These are phyloP conservation scores for Lithophane ornitopus DNA, from an alignment of 2,888 invertebrate genomes.

Conservation along the genomic window DNA sequence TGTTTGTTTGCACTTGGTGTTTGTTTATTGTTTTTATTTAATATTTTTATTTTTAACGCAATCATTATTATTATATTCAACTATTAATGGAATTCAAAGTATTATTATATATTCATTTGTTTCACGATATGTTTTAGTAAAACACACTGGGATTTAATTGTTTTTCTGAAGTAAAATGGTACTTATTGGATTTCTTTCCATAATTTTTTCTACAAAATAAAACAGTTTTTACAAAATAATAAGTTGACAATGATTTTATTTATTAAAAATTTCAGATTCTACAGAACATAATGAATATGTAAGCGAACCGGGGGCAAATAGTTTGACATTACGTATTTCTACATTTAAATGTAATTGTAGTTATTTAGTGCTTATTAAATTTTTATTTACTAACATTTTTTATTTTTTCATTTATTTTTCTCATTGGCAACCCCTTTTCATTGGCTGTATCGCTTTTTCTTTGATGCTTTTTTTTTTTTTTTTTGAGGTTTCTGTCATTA, in stretches of 20 bases:
- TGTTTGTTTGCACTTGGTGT: slow-evolving; percentile 46
- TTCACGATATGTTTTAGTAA: slow-evolving; percentile 20
- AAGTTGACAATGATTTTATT: slow-evolving; percentile 52
- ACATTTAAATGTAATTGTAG: slow-evolving; percentile 61
- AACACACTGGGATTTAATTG: slow-evolving; percentile 9
- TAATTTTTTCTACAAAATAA: not conserved
- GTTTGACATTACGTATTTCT: slow-evolving; percentile 48
- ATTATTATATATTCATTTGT: slow-evolving; percentile 49
- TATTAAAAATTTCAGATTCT: slow-evolving; percentile 74
- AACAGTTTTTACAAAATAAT: slow-evolving; percentile 9
- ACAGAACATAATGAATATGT: slow-evolving; percentile 77
- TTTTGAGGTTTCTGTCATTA: not conserved
- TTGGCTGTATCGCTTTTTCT: slow-evolving; percentile 55
- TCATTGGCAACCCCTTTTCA: slow-evolving; percentile 50
- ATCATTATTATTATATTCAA: slow-evolving; percentile 8
- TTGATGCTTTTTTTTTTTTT: slow-evolving; percentile 45
- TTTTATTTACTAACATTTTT: slow-evolving; percentile 63
- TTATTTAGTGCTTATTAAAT: slow-evolving; percentile 66
- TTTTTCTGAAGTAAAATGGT: slow-evolving; percentile 3
- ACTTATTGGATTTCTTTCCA: not conserved
- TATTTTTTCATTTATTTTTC: slow-evolving; percentile 68
- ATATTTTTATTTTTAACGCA: not conserved
- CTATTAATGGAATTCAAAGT: slow-evolving; percentile 35
- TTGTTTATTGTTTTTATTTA: slow-evolving; percentile 26
- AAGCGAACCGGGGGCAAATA: slow-evolving; percentile 61